A percentile compares a stretch with the other conserved stretches of the same genome.
phyloP scores from a whole-genome alignment of 2,888 invertebrate species.

The Melieria picta region DNA sequence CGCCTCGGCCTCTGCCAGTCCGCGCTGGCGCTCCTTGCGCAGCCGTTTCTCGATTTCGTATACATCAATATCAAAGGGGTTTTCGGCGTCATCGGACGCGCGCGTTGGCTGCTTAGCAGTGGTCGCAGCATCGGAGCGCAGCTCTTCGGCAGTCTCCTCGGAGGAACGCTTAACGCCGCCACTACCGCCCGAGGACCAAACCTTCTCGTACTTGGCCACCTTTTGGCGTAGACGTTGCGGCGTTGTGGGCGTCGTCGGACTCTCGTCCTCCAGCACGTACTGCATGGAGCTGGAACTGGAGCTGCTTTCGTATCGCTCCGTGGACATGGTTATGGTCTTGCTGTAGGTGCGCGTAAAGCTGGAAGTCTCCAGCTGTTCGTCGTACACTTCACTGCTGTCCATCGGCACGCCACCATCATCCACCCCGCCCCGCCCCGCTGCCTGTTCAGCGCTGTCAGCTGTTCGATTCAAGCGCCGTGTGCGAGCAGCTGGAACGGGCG shows the following conservation, averaged over 20 bases:
- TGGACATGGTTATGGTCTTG: conserved; percentile 54
- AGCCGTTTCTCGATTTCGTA: conserved; percentile 72
- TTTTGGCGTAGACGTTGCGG: conserved; percentile 74
- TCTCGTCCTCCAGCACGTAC: conserved; percentile 45
- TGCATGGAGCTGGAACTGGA: conserved; percentile 39
- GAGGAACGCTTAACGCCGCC: conserved; percentile 53
- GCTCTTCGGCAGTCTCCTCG: conserved; percentile 55
- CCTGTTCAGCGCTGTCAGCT: conserved; percentile 36
- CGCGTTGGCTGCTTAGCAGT: conserved; percentile 49
- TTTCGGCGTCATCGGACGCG: conserved; percentile 41
- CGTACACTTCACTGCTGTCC: conserved; percentile 1
- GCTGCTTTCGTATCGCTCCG: conserved; percentile 37
- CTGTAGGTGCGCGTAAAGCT: conserved; percentile 54
- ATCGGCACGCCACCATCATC: not conserved
- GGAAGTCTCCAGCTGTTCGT: conserved; percentile 51
- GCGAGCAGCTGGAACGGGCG: conserved; percentile 57
- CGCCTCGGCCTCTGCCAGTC: conserved; percentile 67
- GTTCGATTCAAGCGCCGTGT: conserved; percentile 51
- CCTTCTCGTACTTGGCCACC: conserved; percentile 83
- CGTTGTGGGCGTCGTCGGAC: conserved; percentile 45
- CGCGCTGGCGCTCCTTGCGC: conserved; percentile 68
- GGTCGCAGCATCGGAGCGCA: conserved; percentile 55
- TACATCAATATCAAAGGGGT: conserved; percentile 68
- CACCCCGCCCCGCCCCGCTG: no score
- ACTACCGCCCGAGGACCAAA: conserved; percentile 71